Base-by-base conservation (phyloP, 2,113 vertebrate species). In the Plectropomus leopardus region DNA sequence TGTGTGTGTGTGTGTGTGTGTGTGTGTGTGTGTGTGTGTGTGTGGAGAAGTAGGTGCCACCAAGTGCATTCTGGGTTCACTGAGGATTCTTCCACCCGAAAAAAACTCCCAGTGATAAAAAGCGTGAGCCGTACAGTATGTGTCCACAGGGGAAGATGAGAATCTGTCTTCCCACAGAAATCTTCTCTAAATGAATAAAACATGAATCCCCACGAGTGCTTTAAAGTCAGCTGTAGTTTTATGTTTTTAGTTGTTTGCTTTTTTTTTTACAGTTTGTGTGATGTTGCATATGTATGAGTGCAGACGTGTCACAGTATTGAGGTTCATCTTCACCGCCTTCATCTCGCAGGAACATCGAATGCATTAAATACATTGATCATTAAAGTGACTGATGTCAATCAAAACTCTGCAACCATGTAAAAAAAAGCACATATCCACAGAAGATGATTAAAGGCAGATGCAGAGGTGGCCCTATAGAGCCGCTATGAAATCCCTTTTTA, bases 41-140 rank as follows among this genome's bases (percentile, higher is more conserved):
- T 66, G 48, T 60, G 16, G 16, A 34, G 28, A 19, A 26, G 32
- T 60, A 10, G 53, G 13, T 36, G 42, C 47, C 70, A 36, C 6
- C 19, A 50, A 40, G 61, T 60, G 26, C 45, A 10, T 32, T 17
- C 60, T 42, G 26, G 15, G 66, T 51, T 59, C 73, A 66, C 3
- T n/a, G 30, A 67, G 23, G 30, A 42, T 32, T 21, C 50, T 48
- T 76, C 28, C 51, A 36, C 54, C 64, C 17, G 28, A 65, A 47
- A 58, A 65, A 50, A n/a, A n/a, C n/a, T 65, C 51, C 40, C n/a
- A 44, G 48, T n/a, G 44, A 68, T 36, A 5, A 16, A 57, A 80
- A 40, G 1, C 58, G 5, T 16, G 10, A 40, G 26, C 23, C 42
- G 6, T 8, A 19, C 47, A 40, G 36, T 40, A 40, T 40, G 4